Conservation (phyloP, 2,888 invertebrate genomes). For the Calameuta pallipes region DNA sequence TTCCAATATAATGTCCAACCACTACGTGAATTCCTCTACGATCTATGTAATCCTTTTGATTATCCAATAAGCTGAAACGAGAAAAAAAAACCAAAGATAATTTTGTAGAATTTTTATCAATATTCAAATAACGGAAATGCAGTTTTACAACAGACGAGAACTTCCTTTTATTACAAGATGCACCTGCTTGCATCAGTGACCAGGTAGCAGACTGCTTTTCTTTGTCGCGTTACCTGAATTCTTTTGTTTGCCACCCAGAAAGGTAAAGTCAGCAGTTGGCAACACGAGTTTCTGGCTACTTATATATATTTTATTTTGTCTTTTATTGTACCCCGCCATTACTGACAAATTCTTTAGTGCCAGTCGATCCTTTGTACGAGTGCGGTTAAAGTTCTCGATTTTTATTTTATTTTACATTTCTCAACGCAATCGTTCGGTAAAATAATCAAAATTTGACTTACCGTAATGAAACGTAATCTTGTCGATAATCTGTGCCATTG, state of each 20-base stretch:
- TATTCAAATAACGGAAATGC: neutral
- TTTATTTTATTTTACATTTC: neutral
- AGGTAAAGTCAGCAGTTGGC: neutral
- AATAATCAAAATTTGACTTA: slow-evolving; percentile 20
- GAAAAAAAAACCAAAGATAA: slow-evolving; percentile 12
- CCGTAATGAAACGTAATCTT: slow-evolving; percentile 43
- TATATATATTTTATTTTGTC: neutral
- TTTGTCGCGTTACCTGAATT: slow-evolving; percentile 1
- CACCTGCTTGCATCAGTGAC: neutral
- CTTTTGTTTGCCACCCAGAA: neutral
- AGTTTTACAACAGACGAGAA: neutral
- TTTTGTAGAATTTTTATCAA: neutral
- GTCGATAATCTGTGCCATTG: slow-evolving; percentile 33
- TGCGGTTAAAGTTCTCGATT: slow-evolving; percentile 13
- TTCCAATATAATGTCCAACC: slow-evolving; percentile 90
- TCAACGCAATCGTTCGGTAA: neutral
- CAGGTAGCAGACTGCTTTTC: neutral
- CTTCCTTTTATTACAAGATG: neutral
- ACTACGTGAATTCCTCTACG: slow-evolving; percentile 83
- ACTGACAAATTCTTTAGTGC: neutral
- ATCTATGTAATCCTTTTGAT: slow-evolving; percentile 79
- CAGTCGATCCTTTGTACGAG: neutral
- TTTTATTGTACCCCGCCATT: neutral
- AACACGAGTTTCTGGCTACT: neutral
- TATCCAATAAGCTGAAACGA: slow-evolving; percentile 69